These are phyloP conservation scores for Eidolon helvum DNA, from an alignment of 2,113 vertebrate genomes.

Conservation along the genomic window DNA sequence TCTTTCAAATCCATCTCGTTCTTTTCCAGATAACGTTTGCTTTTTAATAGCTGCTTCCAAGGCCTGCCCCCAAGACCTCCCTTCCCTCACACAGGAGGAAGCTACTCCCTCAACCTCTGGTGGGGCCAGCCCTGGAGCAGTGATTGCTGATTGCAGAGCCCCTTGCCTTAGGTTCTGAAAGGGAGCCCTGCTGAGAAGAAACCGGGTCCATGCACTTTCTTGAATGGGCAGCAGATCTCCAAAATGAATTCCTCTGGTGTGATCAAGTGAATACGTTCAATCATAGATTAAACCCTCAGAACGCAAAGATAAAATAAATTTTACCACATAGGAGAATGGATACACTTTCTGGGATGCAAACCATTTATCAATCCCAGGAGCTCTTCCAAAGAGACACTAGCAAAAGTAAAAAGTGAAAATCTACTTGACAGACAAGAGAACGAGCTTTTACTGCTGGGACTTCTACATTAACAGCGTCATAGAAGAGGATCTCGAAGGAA, in stretches of 20 bases:
- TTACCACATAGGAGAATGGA: background rate
- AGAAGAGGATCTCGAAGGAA: background rate
- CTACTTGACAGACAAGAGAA: background rate
- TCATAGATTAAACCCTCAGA: constrained; percentile 19
- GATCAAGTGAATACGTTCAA: background rate
- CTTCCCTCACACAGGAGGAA: background rate
- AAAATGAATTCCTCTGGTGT: constrained; percentile 33
- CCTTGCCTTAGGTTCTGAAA: background rate
- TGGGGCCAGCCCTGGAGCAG: background rate
- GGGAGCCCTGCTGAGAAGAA: background rate
- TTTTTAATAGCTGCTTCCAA: background rate
- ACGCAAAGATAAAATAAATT: constrained; percentile 46
- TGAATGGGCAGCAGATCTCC: constrained; percentile 24
- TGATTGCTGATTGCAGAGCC: background rate
- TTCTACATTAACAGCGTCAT: background rate
- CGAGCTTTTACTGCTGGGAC: background rate
- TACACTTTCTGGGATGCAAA: constrained; percentile 15
- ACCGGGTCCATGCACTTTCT: background rate
- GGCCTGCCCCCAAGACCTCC: background rate
- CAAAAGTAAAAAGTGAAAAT: constrained; percentile 14
- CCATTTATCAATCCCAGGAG: background rate
- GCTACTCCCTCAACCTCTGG: background rate
- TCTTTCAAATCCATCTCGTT: background rate
- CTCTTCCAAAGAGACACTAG: background rate
- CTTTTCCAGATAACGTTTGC: background rate